phyloP scores from a whole-genome alignment of 1,140 invertebrate genomes.

The Medauroidea extradentata region DNA sequence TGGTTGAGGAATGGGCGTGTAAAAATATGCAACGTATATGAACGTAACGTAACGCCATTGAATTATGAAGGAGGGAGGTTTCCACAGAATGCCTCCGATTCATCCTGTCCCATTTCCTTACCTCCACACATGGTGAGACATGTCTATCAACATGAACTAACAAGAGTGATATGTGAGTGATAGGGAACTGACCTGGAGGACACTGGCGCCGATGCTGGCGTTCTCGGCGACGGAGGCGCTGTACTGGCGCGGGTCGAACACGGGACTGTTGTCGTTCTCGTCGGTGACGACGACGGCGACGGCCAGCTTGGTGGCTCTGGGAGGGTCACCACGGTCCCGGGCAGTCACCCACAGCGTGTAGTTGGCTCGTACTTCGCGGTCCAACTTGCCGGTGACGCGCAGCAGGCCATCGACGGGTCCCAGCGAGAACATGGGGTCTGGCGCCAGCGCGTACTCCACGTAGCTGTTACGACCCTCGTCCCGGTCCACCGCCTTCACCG shows the following conservation, averaged over 20 bases:
- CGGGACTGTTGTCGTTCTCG: slow-evolving; percentile 91
- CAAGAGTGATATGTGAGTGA: too few relatives aligned
- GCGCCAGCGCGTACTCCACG: slow-evolving; percentile 75
- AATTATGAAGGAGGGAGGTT: too few relatives aligned
- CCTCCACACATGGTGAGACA: too few relatives aligned
- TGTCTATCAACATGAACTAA: too few relatives aligned
- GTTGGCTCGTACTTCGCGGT: slow-evolving; percentile 76
- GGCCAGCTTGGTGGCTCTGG: slow-evolving; percentile 62
- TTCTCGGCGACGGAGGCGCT: slow-evolving; percentile 86
- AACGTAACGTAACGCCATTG: too few relatives aligned
- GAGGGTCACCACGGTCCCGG: slow-evolving; percentile 82
- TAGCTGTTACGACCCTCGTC: slow-evolving; percentile 93
- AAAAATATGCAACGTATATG: too few relatives aligned
- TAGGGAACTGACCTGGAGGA: slow-evolving; percentile 62
- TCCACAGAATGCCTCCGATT: too few relatives aligned
- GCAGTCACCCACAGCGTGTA: slow-evolving; percentile 80
- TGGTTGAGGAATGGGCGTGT: too few relatives aligned
- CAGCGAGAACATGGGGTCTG: slow-evolving; percentile 68
- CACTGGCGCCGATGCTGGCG: slow-evolving; percentile 85
- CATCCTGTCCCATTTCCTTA: too few relatives aligned
- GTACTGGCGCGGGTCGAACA: slow-evolving; percentile 85
- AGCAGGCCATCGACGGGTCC: slow-evolving; percentile 83
- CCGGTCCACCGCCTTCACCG: slow-evolving; percentile 83
- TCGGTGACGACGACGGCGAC: slow-evolving; percentile 76
- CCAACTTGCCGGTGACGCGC: slow-evolving; percentile 71